Conservation (phyloP, 2,888 invertebrate species). For the Drosophila macrospina region DNA sequence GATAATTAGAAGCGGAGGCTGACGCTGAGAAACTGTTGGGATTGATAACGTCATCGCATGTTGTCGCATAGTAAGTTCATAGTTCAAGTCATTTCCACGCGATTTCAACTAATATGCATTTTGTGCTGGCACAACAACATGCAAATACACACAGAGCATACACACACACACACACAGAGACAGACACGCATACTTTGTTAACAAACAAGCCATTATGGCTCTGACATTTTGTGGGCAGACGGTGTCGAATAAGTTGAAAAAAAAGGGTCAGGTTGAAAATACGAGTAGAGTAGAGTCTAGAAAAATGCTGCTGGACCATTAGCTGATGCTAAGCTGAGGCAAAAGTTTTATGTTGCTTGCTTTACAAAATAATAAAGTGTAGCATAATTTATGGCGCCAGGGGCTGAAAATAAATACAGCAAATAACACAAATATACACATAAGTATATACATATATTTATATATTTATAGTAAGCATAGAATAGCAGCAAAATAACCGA, state of each 20-base stretch:
- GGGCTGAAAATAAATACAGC: constrained; percentile 15
- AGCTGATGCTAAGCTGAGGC: constrained; percentile 38
- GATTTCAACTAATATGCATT: constrained; percentile 36
- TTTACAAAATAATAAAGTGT: constrained; percentile 62
- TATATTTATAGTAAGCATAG: constrained; percentile 24
- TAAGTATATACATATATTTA: background rate
- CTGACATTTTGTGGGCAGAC: constrained; percentile 36
- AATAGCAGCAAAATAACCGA: constrained; percentile 1
- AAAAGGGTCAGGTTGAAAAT: constrained; percentile 45
- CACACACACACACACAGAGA: background rate
- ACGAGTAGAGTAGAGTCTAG: constrained; percentile 17
- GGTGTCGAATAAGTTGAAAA: background rate
- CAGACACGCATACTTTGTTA: constrained; percentile 25
- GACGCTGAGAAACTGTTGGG: too few relatives aligned
- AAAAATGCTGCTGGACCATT: constrained; percentile 36
- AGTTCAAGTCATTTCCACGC: constrained; percentile 18
- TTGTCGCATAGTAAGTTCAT: background rate
- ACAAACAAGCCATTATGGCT: constrained; percentile 36
- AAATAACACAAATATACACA: background rate
- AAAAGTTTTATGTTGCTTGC: constrained; percentile 53
- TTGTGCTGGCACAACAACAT: constrained; percentile 17
- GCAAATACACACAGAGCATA: background rate
- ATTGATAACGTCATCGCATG: constrained; percentile 19
- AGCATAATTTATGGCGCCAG: constrained; percentile 57
- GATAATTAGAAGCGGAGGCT: background rate